A percentile compares a stretch with the other conserved stretches of the same genome.
Conservation (phyloP, 2,113 vertebrate species). For the Corvus moneduloides region DNA sequence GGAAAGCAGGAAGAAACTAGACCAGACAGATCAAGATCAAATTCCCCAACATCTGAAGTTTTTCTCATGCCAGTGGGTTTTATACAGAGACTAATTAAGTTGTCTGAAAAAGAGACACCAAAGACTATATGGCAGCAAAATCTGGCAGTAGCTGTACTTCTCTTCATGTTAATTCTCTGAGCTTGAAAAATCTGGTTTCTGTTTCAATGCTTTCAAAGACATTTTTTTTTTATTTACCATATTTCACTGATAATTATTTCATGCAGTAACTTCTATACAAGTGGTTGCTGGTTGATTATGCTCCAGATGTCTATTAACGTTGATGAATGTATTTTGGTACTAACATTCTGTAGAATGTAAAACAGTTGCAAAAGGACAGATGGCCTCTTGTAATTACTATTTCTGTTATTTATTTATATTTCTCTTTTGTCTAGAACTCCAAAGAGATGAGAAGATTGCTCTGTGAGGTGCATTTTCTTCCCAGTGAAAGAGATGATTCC, state of each 20-base stretch:
- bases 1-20: neutral
- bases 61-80: neutral
- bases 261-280: conserved; percentile 13
- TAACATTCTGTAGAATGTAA: neutral
- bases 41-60: neutral
- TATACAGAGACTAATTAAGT: neutral
- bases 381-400: conserved; percentile 29
- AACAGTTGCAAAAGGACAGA: conserved; percentile 47
- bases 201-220: neutral
- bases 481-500: neutral
- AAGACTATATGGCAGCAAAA: neutral
- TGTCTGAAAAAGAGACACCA: neutral
- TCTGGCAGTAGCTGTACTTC: neutral
- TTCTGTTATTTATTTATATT: conserved; percentile 38
- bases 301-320: conserved; percentile 36
- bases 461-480: neutral
- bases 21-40: neutral
- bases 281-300: neutral
- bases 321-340: conserved; percentile 25
- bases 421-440: neutral
- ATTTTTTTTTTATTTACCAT: neutral
- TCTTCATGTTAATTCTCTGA: neutral
- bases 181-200: neutral
- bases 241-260: conserved; percentile 34
- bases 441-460: neutral